Base-by-base conservation (phyloP, 1,140 invertebrate species). In the Ylistrum balloti region DNA sequence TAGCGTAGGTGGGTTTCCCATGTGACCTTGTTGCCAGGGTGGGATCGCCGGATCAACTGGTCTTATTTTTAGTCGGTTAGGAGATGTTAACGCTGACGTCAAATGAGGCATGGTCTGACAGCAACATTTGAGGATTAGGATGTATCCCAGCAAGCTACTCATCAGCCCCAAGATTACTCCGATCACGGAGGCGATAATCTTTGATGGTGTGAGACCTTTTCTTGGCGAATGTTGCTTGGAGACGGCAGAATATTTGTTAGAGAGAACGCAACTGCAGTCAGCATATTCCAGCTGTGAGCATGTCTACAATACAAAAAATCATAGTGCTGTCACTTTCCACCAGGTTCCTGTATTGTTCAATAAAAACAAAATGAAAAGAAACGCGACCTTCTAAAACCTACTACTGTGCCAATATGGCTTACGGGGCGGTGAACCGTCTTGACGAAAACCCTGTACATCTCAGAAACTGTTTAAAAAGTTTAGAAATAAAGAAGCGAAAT, bases 221-320 rank as follows among this genome's bases (percentile, higher is more conserved):
- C 11, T 74, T 74, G 56, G 5, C 1, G 56, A 74, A n/a, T 28
- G 2, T 1, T 74, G 56, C 2, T 74, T 74, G n/a, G 56, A 28
- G 28, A 74, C 56, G 56, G n/a, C n/a, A 11, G 56, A 74, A n/a
- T 74, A 74, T 28, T 74, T 74, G 56, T 74, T 74, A 74, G 56
- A 74, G 17, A 74, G 5, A n/a, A 17, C n/a, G n/a, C 56, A 74
- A 28, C 56, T 74, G 17, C 56, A 74, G 56, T 74, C 56, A 7
- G 56, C 56, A 17, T 74, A 74, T 11, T 74, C 56, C 0, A 74
- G 56, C 56, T 74, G 56, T 28, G 56, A 74, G n/a, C 56, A 74
- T 28, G 1, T 74, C 56, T 74, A 11, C 5, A 74, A 74, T n/a
- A 74, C n/a, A 74, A n/a, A 9, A 28, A n/a, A 74, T 2, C 35